Evolutionary conservation across 2,113 vertebrate genomes (phyloP).

Genomic region (Gadus macrocephalus): DNA sequence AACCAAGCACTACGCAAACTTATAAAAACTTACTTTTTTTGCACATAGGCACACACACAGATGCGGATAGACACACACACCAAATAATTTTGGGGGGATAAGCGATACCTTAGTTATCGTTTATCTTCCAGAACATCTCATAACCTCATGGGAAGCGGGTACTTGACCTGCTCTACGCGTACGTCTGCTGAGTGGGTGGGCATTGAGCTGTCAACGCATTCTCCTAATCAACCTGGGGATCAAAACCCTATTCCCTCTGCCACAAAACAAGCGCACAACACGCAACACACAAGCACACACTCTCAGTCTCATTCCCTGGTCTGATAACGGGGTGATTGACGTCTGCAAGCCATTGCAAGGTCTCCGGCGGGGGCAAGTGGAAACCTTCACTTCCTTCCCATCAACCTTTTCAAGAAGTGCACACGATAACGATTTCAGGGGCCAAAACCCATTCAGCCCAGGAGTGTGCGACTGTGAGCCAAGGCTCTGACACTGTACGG

Average conservation of each 20-base stretch:
- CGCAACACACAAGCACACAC: not conserved
- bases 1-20: constrained; percentile 29
- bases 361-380: constrained; percentile 27
- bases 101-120: too few relatives aligned
- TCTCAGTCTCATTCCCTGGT: constrained; percentile 28
- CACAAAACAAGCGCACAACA: not conserved
- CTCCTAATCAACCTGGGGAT: constrained; percentile 18
- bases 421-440: constrained; percentile 31
- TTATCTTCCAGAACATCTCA: too few relatives aligned
- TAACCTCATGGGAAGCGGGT: too few relatives aligned
- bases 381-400: constrained; percentile 35
- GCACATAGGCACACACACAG: too few relatives aligned
- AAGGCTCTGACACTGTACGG: not conserved
- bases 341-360: constrained; percentile 27
- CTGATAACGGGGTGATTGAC: constrained; percentile 35
- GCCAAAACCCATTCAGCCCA: constrained; percentile 27
- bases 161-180: too few relatives aligned
- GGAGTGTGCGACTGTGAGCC: too few relatives aligned
- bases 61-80: too few relatives aligned
- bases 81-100: too few relatives aligned
- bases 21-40: constrained; percentile 11
- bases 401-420: constrained; percentile 29
- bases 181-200: not conserved
- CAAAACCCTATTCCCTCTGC: not conserved
- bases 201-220: constrained; percentile 10